Conservation (phyloP, 2,888 invertebrate genomes). For the Lampropteryx suffumata region DNA sequence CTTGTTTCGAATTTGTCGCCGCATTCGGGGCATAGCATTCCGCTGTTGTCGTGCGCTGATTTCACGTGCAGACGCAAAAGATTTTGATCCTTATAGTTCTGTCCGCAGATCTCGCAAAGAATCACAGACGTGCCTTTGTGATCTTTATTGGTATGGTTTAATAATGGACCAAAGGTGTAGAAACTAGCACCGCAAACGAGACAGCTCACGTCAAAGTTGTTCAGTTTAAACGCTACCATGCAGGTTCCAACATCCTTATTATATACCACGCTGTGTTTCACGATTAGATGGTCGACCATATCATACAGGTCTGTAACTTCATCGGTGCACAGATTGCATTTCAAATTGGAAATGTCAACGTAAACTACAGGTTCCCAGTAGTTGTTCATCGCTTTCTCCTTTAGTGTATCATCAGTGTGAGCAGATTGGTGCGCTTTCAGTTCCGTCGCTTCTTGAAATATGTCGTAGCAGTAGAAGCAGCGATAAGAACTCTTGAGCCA, state of each 20-base stretch:
- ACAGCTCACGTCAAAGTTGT: slow-evolving; percentile 63
- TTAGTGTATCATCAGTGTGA: slow-evolving; percentile 57
- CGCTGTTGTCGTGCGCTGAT: slow-evolving; percentile 63
- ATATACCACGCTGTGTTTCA: slow-evolving; percentile 56
- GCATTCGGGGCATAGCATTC: slow-evolving; percentile 65
- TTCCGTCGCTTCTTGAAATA: slow-evolving; percentile 68
- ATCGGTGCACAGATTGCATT: slow-evolving; percentile 63
- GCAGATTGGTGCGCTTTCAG: slow-evolving; percentile 60
- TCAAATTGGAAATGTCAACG: slow-evolving; percentile 60
- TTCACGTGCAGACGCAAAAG: slow-evolving; percentile 64
- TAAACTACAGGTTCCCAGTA: slow-evolving; percentile 74
- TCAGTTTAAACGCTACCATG: slow-evolving; percentile 70
- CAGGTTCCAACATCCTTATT: slow-evolving; percentile 70
- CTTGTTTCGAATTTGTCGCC: slow-evolving; percentile 75
- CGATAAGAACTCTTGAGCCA: slow-evolving; percentile 75
- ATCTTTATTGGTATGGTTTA: slow-evolving; percentile 72
- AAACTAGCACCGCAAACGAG: slow-evolving; percentile 64
- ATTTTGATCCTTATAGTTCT: slow-evolving; percentile 67
- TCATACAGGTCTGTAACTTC: slow-evolving; percentile 59
- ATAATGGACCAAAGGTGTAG: slow-evolving; percentile 67
- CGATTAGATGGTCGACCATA: slow-evolving; percentile 64
- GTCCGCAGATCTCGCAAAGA: slow-evolving; percentile 71
- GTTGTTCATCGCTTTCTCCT: slow-evolving; percentile 66
- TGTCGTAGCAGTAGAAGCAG: slow-evolving; percentile 77
- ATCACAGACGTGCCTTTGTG: slow-evolving; percentile 71